Evolutionary conservation across 2,113 vertebrate genomes (phyloP), one percentile per base, ranked within the genome.

Genomic region (Turdus rufiventris): DNA sequence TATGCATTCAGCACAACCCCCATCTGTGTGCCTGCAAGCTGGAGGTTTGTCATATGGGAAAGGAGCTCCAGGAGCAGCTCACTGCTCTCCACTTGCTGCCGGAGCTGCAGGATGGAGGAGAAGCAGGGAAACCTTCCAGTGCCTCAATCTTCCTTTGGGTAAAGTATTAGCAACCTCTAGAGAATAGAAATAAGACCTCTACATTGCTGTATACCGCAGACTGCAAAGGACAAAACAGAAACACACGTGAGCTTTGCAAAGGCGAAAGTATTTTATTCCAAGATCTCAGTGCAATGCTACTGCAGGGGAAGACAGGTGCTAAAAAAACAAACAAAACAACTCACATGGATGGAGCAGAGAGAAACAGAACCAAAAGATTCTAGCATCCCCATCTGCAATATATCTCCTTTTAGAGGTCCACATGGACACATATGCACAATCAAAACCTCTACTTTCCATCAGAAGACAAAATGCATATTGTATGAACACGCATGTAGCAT

Each of bases 31-130:
- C n/a, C 68, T 40, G 60, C 5, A 17, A 78, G n/a, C 56, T 1
- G 1, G 8, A 23, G 24, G 9, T 48, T 60, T 72, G 38, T 40
- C 73, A 7, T 1, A 23, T 0, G 2, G 58, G 26, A 60, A 58
- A 18, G 36, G 47, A 81, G 76, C 58, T 42, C 50, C 65, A n/a
- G 51, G 50, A 92, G 54, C 61, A 60, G 47, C 67, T 63, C 17
- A 1, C 58, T 48, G 38, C 38, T 74, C 72, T 36, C 33, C 14
- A 2, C 45, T 31, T 82, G 66, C 81, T 53, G 33, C 2, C 5
- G 48, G 40, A 80, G 68, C 58, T 67, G 26, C 10, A 5, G 33
- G 17, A 81, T 24, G 40, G 47, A 73, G 40, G 31, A 36, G 14
- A 23, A n/a, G 42, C 9, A 26, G 21, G 31, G 29, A 76, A 88